Conservation (phyloP, 2,113 vertebrate species). For the Thunnus maccoyii region DNA sequence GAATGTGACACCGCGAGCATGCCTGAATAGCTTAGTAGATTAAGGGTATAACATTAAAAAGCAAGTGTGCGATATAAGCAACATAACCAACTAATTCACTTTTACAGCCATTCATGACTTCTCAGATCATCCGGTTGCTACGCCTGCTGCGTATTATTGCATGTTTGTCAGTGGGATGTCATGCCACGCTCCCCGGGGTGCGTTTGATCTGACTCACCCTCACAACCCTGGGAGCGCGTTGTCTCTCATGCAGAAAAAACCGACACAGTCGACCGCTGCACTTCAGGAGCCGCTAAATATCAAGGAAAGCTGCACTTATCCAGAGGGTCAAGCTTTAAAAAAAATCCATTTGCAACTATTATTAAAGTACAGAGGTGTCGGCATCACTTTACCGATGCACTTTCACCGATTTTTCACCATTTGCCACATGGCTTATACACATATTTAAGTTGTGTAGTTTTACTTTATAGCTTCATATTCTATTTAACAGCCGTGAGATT, state of each 20-base stretch:
- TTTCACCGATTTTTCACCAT: conserved; percentile 34
- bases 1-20: conserved; percentile 5
- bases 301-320: conserved; percentile 31
- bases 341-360: conserved; percentile 29
- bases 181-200: conserved; percentile 59
- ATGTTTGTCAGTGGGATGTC: conserved; percentile 66
- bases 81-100: conserved; percentile 59
- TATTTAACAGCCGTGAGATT: conserved; percentile 44
- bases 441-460: conserved; percentile 30
- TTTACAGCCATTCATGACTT: conserved; percentile 63
- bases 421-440: conserved; percentile 13
- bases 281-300: conserved; percentile 46
- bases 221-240: conserved; percentile 37
- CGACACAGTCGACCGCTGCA: conserved; percentile 20
- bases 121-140: conserved; percentile 34
- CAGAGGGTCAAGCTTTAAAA: conserved; percentile 37
- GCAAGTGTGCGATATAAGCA: conserved; percentile 45
- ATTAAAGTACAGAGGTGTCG: conserved; percentile 8
- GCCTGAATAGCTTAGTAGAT: conserved; percentile 48
- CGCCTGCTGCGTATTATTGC: conserved; percentile 62
- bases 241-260: conserved; percentile 53
- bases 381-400: conserved; percentile 5
- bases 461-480: conserved; percentile 45
- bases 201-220: conserved; percentile 76
- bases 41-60: conserved; percentile 45